These are phyloP conservation scores for Leptoclinus maculatus DNA, from an alignment of 2,797 vertebrate genomes.

Conservation along the genomic window DNA sequence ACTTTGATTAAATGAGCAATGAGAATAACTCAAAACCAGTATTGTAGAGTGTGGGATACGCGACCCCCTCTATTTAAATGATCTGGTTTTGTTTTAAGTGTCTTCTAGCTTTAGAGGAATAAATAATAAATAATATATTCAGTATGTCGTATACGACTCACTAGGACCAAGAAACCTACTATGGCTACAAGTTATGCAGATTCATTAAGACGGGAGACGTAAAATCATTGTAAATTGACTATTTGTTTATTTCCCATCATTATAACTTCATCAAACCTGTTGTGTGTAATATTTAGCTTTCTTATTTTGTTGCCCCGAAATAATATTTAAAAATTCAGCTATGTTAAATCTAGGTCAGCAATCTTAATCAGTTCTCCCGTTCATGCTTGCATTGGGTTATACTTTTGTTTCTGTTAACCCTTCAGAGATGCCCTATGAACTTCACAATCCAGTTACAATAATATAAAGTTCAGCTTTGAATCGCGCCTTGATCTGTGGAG, in stretches of 20 bases:
- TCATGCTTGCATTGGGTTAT: slow-evolving; percentile 20
- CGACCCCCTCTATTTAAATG: background rate
- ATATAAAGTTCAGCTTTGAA: slow-evolving; percentile 39
- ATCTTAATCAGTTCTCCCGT: slow-evolving; percentile 3
- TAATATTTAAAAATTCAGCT: slow-evolving; percentile 1
- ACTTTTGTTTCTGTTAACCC: slow-evolving; percentile 7
- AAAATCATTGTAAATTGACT: background rate
- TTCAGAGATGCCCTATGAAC: slow-evolving; percentile 32
- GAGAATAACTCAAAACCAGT: background rate
- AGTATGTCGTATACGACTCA: background rate
- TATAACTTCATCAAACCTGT: background rate
- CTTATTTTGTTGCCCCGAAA: background rate
- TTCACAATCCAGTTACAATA: slow-evolving; percentile 48
- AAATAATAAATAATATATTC: no score
- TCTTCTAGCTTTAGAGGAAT: no score
- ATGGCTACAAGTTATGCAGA: background rate
- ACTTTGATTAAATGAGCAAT: background rate
- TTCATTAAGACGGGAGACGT: background rate
- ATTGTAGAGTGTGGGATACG: background rate
- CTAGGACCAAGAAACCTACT: background rate
- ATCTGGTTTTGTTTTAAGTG: slow-evolving; percentile 20
- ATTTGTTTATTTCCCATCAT: background rate
- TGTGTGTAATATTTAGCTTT: background rate
- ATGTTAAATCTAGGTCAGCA: slow-evolving; percentile 22
- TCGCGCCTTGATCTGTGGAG: slow-evolving; percentile 42